These are phyloP conservation scores for Notocelia uddmanniana DNA, from an alignment of 2,888 invertebrate genomes.

Conservation along the genomic window DNA sequence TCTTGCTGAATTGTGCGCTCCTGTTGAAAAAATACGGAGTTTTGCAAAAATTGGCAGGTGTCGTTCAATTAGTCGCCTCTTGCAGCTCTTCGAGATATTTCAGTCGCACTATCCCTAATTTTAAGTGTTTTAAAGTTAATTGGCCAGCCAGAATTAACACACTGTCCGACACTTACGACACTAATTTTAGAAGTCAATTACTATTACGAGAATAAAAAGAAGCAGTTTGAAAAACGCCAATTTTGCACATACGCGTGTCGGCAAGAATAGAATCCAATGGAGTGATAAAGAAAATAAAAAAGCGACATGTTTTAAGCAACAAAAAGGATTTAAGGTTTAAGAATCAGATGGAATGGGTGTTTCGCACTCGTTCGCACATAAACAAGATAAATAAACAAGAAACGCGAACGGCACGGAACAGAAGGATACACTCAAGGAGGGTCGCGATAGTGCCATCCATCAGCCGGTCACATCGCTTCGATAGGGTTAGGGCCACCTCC, in stretches of 20 bases:
- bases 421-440: constrained; percentile 74
- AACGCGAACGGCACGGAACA: constrained; percentile 68
- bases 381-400: constrained; percentile 84
- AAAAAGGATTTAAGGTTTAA: constrained; percentile 47
- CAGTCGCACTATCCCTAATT: constrained; percentile 47
- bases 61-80: constrained; percentile 68
- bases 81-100: constrained; percentile 49
- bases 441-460: constrained; percentile 82
- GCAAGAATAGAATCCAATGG: constrained; percentile 31
- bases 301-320: constrained; percentile 44
- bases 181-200: constrained; percentile 41
- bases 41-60: constrained; percentile 74
- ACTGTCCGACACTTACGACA: constrained; percentile 37
- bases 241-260: constrained; percentile 3
- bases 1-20: constrained; percentile 59
- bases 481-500: constrained; percentile 84
- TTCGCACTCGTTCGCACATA: constrained; percentile 73
- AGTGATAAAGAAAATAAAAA: constrained; percentile 44
- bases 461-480: constrained; percentile 82
- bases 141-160: constrained; percentile 44
- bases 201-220: constrained; percentile 15
- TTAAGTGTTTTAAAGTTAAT: constrained; percentile 37
- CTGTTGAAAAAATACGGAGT: constrained; percentile 66
- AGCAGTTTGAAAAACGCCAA: constrained; percentile 23
- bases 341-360: constrained; percentile 46